Conservation (phyloP, 2,113 vertebrate genomes). For the Coptodon bakossiorum region DNA sequence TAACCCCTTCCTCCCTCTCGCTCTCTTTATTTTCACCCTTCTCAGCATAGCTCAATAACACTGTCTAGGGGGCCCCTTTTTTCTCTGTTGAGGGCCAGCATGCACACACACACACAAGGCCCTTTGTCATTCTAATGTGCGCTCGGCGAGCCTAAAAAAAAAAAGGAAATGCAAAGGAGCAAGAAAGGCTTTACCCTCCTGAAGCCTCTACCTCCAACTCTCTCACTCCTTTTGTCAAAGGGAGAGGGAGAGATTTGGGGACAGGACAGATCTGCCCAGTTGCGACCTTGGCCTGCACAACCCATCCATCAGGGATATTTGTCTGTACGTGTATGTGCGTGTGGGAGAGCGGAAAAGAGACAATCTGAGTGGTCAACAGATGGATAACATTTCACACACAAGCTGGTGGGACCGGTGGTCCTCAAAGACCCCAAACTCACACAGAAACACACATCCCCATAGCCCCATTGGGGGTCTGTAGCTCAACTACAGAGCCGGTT, state of each 20-base stretch:
- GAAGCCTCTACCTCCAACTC: conserved; percentile 71
- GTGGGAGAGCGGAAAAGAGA: conserved; percentile 12
- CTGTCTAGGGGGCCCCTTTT: conserved; percentile 58
- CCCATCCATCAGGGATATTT: conserved; percentile 71
- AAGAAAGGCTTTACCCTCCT: conserved; percentile 66
- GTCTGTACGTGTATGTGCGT: conserved; percentile 22
- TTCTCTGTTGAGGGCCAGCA: conserved; percentile 54
- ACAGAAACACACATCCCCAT: conserved; percentile 27
- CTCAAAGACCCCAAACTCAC: conserved; percentile 22
- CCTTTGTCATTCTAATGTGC: conserved; percentile 75
- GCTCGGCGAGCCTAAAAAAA: conserved; percentile 47
- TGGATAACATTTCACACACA: conserved; percentile 71
- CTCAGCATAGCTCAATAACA: conserved; percentile 69
- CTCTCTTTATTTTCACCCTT: conserved; percentile 43
- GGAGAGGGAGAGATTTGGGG: conserved; percentile 42
- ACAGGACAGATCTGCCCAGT: conserved; percentile 73
- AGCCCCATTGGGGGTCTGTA: conserved; percentile 22
- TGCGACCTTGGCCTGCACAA: conserved; percentile 73
- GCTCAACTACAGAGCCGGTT: conserved; percentile 47
- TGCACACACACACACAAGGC: conserved; percentile 39
- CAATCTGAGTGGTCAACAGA: conserved; percentile 53
- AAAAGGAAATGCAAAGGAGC: conserved; percentile 73
- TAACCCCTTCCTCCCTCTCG: conserved; percentile 16
- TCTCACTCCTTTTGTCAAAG: conserved; percentile 64
- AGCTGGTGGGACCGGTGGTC: conserved; percentile 48